Evolutionary conservation across 2,888 invertebrate genomes (phyloP), one percentile per base, ranked within the genome.

Genomic region (Chloroclysta siterata): DNA sequence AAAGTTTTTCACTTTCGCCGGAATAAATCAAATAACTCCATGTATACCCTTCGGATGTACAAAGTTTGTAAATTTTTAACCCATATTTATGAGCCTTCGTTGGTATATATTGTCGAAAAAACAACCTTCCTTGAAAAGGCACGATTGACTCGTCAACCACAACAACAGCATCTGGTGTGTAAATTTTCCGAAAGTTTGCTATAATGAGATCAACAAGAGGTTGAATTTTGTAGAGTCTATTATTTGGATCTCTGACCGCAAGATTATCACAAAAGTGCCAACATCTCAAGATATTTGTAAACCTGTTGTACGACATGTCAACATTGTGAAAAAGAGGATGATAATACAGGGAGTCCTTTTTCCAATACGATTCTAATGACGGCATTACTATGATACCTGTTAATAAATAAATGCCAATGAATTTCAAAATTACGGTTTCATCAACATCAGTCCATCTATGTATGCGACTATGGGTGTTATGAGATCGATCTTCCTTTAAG

Each of bases 101-200:
- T 59, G 69, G 68, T 47, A 64, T 68, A 57, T 68, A 68, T 42
- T 68, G 68, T 39, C 65, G 60, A 36, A 67, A 53, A 48, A 53
- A 51, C 28, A 66, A n/a, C 53, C 67, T 51, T 13, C 63, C 66
- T 57, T 60, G 60, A 48, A 71, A 70, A 17, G 58, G 63, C 15
- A 70, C 65, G 57, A 71, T 71, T 44, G 68, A 68, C 60, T 72
- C 64, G 52, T 69, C 69, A 52, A 69, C 60, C 41, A 66, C 63
- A 56, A 66, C 51, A 39, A 39, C 51, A 13, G 60, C 68, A 47
- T 52, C 54, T 55, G 61, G 69, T 41, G 66, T 56, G 14, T 48
- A 55, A 53, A 64, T 51, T 56, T 66, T 61, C 51, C 62, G 50
- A 52, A 50, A 69, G 63, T 69, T 64, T 50, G 41, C 52, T 39